Conservation (phyloP, 2,888 invertebrate species). For the Drosophila kuntzei region DNA sequence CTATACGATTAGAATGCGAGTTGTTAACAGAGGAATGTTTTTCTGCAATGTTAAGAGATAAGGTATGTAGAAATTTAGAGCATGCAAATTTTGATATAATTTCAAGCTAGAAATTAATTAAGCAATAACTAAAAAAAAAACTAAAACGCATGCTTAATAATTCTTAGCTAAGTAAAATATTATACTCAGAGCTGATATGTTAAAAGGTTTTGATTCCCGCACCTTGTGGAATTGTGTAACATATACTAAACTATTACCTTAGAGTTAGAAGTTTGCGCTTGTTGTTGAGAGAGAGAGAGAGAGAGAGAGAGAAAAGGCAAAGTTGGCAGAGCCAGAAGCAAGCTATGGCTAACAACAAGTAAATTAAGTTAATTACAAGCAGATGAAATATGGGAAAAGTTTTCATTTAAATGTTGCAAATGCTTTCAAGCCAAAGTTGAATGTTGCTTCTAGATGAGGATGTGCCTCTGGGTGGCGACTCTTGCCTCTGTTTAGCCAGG, state of each 20-base stretch:
- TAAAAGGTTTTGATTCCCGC: constrained; percentile 7
- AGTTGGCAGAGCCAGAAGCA: constrained; percentile 12
- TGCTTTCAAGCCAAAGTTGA: constrained; percentile 50
- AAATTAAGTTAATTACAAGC: constrained; percentile 73
- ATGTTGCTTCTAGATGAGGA: constrained; percentile 30
- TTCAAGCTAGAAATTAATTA: neutral
- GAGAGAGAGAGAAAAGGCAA: neutral
- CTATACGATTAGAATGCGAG: no score
- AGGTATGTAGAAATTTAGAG: neutral
- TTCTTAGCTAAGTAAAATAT: neutral
- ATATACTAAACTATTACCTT: constrained; percentile 10
- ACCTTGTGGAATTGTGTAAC: neutral
- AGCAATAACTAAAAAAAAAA: neutral
- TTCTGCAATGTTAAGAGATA: neutral
- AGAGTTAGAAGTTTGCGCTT: constrained; percentile 1
- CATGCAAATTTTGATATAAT: neutral
- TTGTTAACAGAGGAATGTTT: neutral
- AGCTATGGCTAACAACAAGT: constrained; percentile 38
- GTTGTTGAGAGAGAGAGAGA: constrained; percentile 1
- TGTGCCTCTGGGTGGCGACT: neutral
- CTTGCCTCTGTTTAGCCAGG: constrained; percentile 24
- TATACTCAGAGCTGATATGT: neutral
- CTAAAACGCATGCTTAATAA: neutral
- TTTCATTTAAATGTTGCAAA: constrained; percentile 64
- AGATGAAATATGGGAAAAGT: constrained; percentile 75